Evolutionary conservation across 2,797 vertebrate genomes (phyloP).

Genomic region (Eidolon dupreanum): DNA sequence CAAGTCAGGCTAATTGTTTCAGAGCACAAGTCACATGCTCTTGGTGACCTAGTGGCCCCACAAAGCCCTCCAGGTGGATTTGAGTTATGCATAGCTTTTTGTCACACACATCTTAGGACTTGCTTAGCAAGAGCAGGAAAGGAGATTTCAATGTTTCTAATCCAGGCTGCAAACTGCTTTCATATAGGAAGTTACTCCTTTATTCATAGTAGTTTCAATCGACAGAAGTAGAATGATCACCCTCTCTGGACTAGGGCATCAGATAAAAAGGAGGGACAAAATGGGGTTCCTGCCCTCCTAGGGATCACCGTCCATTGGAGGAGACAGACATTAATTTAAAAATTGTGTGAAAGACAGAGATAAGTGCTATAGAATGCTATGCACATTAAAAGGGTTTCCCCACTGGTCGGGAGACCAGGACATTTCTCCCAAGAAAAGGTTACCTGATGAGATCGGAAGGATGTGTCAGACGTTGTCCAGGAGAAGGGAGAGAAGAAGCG

Average conservation of each 20-base stretch:
- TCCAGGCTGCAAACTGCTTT: not conserved
- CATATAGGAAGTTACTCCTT: not conserved
- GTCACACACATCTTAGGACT: slow-evolving; percentile 9
- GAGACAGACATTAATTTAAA: not conserved
- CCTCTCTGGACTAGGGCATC: not conserved
- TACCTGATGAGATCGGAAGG: not conserved
- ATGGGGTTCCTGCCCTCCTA: not conserved
- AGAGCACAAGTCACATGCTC: slow-evolving; percentile 40
- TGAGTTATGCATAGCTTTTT: not conserved
- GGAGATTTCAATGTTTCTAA: not conserved
- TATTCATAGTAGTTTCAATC: not conserved
- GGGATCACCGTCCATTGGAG: not conserved
- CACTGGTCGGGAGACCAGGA: no score
- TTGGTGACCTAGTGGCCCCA: slow-evolving; percentile 45
- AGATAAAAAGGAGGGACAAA: not conserved
- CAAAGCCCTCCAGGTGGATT: not conserved
- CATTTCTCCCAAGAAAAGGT: not conserved
- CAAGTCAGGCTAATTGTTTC: slow-evolving; percentile 70
- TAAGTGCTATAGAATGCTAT: not conserved
- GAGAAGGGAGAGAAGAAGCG: not conserved
- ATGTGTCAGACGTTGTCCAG: not conserved
- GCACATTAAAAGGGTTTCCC: not conserved
- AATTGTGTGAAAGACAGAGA: not conserved
- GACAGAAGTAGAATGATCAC: not conserved
- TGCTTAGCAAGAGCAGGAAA: not conserved